Conservation (phyloP, 92 coral and sea anemone species). For the Bergia puertoricense region DNA sequence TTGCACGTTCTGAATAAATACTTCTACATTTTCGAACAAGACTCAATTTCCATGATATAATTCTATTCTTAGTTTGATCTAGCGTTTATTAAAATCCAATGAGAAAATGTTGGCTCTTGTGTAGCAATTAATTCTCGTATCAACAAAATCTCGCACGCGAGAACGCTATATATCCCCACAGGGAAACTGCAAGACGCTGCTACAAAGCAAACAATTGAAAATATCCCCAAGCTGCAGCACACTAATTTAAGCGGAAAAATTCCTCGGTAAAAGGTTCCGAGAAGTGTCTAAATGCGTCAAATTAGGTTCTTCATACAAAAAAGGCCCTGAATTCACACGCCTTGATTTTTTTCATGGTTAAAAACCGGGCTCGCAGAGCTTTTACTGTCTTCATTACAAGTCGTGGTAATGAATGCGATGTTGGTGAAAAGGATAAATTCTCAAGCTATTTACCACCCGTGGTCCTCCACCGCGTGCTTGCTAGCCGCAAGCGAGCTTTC, state of each 20-base stretch:
- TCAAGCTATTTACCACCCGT: conserved; percentile 45
- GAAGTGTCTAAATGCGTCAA: conserved; percentile 17
- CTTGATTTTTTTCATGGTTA: neutral
- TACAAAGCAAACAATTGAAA: conserved; percentile 9
- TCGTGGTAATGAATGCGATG: conserved; percentile 40
- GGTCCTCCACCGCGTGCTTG: conserved; percentile 20
- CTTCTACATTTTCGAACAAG: conserved; percentile 5
- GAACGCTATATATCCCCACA: conserved; percentile 28
- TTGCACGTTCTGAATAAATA: neutral
- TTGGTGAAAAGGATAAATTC: conserved; percentile 33
- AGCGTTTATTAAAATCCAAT: neutral
- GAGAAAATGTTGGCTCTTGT: neutral
- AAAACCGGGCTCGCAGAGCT: neutral
- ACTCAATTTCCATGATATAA: neutral
- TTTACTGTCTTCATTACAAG: conserved; percentile 19
- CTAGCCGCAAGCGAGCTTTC: conserved; percentile 46
- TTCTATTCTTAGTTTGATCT: neutral
- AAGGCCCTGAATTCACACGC: conserved; percentile 1
- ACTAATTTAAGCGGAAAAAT: conserved; percentile 41
- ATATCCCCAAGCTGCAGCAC: conserved; percentile 31
- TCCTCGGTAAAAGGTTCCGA: conserved; percentile 38
- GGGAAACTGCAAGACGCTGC: conserved; percentile 24
- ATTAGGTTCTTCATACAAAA: conserved; percentile 17
- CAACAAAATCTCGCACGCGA: conserved; percentile 14
- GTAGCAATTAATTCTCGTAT: conserved; percentile 4